phyloP scores from a whole-genome alignment of 1,140 invertebrate species.

The Drosophila pruinosa region DNA sequence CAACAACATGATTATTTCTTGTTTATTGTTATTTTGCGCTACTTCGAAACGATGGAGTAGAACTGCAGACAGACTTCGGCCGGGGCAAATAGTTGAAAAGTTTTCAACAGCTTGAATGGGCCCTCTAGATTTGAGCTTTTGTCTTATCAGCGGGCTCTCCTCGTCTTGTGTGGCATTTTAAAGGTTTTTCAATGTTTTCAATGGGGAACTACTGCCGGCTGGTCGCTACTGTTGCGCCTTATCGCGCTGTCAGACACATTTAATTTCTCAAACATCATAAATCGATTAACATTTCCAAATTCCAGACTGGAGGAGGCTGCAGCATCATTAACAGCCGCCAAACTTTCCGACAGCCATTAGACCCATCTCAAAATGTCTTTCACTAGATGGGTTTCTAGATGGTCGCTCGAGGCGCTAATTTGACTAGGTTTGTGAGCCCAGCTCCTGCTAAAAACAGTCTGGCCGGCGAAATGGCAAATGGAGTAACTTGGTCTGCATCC shows the following conservation, averaged over 20 bases:
- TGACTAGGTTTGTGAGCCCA: conserved; percentile 54
- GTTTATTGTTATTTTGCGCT: conserved; percentile 79
- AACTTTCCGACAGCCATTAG: conserved; percentile 77
- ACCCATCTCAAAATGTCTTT: conserved; percentile 62
- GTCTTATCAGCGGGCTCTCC: conserved; percentile 15
- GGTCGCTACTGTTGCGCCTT: conserved; percentile 60
- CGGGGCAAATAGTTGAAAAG: conserved; percentile 31
- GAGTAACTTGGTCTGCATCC: conserved; percentile 38
- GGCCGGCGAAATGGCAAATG: conserved; percentile 9
- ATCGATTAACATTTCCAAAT: conserved; percentile 68
- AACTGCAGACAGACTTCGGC: conserved; percentile 10
- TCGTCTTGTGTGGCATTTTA: conserved; percentile 64
- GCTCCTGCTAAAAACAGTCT: no score
- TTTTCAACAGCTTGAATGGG: conserved; percentile 35
- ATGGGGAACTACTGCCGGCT: background rate
- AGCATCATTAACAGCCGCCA: conserved; percentile 72
- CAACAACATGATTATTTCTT: conserved; percentile 77
- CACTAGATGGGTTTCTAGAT: background rate
- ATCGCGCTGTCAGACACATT: conserved; percentile 58
- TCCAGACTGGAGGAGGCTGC: conserved; percentile 24
- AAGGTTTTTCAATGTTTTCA: conserved; percentile 42
- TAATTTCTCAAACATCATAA: conserved; percentile 73
- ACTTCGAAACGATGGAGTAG: conserved; percentile 27
- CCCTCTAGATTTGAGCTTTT: conserved; percentile 28
- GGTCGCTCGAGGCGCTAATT: conserved; percentile 66